These are phyloP conservation scores for Carassius carassius DNA, from an alignment of 2,113 vertebrate species.

Conservation along the genomic window DNA sequence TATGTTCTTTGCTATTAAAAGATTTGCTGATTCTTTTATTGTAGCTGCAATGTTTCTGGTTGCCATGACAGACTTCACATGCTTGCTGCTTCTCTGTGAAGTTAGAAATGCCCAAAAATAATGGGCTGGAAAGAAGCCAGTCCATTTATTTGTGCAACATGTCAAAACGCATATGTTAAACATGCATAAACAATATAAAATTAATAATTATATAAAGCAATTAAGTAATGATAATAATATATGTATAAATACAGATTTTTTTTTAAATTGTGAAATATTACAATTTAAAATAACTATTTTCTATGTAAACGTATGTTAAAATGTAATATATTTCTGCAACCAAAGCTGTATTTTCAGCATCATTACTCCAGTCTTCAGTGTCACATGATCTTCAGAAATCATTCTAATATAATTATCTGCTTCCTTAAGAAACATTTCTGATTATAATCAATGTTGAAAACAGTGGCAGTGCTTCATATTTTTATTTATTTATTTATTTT, in stretches of 20 bases:
- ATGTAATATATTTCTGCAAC: not conserved
- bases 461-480: not conserved
- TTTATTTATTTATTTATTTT: too few species aligned
- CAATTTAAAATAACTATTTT: not conserved
- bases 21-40: not conserved
- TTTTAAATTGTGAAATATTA: not conserved
- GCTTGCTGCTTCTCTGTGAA: not conserved
- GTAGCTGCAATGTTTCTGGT: not conserved
- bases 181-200: not conserved
- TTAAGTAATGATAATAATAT: too few species aligned
- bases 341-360: not conserved
- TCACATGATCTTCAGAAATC: not conserved
- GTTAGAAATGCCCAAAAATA: not conserved
- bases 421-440: not conserved
- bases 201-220: not conserved
- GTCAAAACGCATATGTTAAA: not conserved
- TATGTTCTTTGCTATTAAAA: too few species aligned
- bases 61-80: conserved; percentile 2
- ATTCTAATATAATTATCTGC: not conserved
- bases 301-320: not conserved
- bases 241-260: too few species aligned
- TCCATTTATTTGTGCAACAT: not conserved
- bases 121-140: not conserved
- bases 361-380: not conserved
- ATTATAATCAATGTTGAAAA: not conserved